Evolutionary conservation across 2,888 invertebrate species (phyloP), one percentile per base, ranked within the genome.

Genomic region (Drosophila longiperda): DNA sequence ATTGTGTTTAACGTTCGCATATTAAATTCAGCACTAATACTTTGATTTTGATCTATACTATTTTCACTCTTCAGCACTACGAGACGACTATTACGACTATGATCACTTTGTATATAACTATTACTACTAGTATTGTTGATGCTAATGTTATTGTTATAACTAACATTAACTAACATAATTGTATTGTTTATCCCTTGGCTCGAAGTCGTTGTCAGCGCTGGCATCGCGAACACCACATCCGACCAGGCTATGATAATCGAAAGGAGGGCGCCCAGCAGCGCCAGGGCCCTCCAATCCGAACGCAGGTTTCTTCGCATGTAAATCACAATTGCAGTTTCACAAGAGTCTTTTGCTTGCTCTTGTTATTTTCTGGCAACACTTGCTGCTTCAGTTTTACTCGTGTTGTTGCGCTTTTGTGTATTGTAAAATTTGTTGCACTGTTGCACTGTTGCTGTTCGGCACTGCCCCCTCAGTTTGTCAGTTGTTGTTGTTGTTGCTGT

Each of bases 241-340:
- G 91, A 90, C 92, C 93, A 92, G 82, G 91, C 90, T 80, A 92
- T 89, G 71, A 92, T 89, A 76, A 92, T 87, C 89, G 92, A 89
- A 74, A 93, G 93, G 93, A 93, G 92, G 93, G 93, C 93, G 91
- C 93, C 92, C 90, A 92, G 92, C 92, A 92, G 89, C 83, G 94
- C 94, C 91, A 93, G 93, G 93, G 94, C 93, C 92, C 92, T 91
- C 91, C 92, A 91, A 84, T 89, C 90, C 87, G 91, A 89, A 83
- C 92, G 92, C 87, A 90, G 92, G 88, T 90, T 92, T 90, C 90
- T 92, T 90, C 92, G 91, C 92, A 93, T 92, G 91, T 91, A 92
- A 91, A 83, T 70, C 77, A 77, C 76, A 73, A 74, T 67, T 63
- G 53, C 58, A 74, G 69, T 82, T 80, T 58, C 60, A 75, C 71